phyloP scores from a whole-genome alignment of 2,888 invertebrate species.

The Melieria omissa region DNA sequence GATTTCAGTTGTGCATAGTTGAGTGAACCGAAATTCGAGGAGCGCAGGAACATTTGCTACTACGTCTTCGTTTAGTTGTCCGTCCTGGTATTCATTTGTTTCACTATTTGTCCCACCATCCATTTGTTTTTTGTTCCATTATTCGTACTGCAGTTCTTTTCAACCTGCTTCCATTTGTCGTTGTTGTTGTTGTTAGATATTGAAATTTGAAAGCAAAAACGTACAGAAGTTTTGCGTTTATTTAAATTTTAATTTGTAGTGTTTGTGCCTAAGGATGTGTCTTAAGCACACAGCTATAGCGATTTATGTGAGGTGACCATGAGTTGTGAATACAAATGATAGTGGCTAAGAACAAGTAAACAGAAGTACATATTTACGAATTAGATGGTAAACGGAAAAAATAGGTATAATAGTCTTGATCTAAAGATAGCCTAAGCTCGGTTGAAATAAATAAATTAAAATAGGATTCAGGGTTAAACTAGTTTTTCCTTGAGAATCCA shows the following conservation, averaged over 20 bases:
- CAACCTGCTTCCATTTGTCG: conserved; percentile 27
- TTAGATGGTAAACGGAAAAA: too few species aligned
- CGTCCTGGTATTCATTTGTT: neutral
- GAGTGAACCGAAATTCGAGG: neutral
- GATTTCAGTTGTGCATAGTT: neutral
- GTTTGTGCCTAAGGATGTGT: conserved; percentile 39
- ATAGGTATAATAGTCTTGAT: too few species aligned
- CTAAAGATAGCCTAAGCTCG: too few species aligned
- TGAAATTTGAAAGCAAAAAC: conserved; percentile 30
- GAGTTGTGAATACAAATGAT: too few species aligned
- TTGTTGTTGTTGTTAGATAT: conserved; percentile 32
- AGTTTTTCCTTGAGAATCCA: too few species aligned
- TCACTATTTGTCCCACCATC: neutral
- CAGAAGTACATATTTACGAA: too few species aligned
- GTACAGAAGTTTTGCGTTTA: conserved; percentile 39
- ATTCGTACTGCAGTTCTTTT: neutral
- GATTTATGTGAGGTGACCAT: too few species aligned
- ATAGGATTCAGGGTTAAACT: too few species aligned
- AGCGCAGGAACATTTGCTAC: neutral
- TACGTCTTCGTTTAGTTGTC: neutral
- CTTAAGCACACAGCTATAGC: conserved; percentile 35
- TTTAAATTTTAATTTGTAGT: conserved; percentile 41
- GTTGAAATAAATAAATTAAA: too few species aligned
- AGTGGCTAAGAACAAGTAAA: too few species aligned
- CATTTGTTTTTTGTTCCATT: neutral